These are phyloP conservation scores for Bombus haemorrhoidalis DNA, from an alignment of 1,140 invertebrate species.

Conservation along the genomic window DNA sequence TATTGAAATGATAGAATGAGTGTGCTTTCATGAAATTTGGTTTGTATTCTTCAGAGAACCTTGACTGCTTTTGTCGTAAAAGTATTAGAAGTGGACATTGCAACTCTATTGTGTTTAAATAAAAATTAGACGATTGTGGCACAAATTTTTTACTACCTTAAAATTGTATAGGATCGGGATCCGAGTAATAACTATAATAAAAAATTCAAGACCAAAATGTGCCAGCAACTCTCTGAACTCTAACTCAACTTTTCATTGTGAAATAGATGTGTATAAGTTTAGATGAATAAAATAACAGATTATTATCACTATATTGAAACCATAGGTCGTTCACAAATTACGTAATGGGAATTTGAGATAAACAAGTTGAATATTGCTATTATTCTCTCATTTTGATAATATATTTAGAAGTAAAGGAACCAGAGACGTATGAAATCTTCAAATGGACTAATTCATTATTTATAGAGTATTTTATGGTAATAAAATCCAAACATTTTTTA, in stretches of 20 bases:
- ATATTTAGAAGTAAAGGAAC: slow-evolving; percentile 1
- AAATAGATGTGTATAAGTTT: slow-evolving; percentile 44
- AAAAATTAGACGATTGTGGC: slow-evolving; percentile 37
- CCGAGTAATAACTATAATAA: slow-evolving; percentile 52
- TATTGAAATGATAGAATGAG: slow-evolving; percentile 39
- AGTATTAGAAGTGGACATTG: slow-evolving; percentile 53
- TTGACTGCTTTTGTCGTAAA: slow-evolving; percentile 50
- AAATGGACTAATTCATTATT: not conserved
- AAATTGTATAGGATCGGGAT: slow-evolving; percentile 59
- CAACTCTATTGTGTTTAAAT: slow-evolving; percentile 47
- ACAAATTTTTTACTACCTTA: slow-evolving; percentile 49
- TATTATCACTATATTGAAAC: slow-evolving; percentile 34
- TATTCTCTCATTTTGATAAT: not conserved
- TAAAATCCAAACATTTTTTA: not conserved
- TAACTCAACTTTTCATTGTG: slow-evolving; percentile 49
- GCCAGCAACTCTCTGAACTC: slow-evolving; percentile 60
- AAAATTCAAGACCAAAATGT: slow-evolving; percentile 61
- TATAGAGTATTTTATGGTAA: not conserved
- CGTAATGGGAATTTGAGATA: slow-evolving; percentile 54
- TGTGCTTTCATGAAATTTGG: slow-evolving; percentile 53
- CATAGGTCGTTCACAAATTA: slow-evolving; percentile 64
- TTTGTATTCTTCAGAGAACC: slow-evolving; percentile 53
- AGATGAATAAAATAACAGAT: slow-evolving; percentile 34
- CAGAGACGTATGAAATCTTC: not conserved
- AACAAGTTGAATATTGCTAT: not conserved